phyloP scores from a whole-genome alignment of 2,113 vertebrate genomes.

The Uria aalge region DNA sequence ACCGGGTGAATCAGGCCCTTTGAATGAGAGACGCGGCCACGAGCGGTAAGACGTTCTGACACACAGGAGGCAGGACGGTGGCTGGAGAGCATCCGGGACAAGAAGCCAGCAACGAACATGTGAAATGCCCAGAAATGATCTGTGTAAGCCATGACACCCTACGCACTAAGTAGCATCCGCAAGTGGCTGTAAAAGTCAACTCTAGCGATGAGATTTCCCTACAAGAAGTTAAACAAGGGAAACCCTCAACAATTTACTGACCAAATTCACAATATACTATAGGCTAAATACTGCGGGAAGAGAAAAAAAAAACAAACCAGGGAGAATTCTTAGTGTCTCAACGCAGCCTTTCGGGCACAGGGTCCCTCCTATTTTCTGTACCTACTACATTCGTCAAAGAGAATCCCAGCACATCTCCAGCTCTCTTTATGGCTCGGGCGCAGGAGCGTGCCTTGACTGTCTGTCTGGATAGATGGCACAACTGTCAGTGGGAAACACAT shows the following conservation, averaged over 20 bases:
- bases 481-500: accelerated
- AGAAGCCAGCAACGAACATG: not conserved
- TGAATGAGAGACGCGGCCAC: not conserved
- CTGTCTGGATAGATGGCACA: not conserved
- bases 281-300: not conserved
- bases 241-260: not conserved
- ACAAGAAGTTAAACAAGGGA: not conserved
- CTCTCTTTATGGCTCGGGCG: not conserved
- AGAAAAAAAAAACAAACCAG: not conserved
- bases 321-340: not conserved
- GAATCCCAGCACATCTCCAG: not conserved
- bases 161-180: accelerated
- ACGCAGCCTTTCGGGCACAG: not conserved
- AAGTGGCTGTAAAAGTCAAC: not conserved
- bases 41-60: not conserved
- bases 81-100: not conserved
- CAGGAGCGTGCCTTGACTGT: not conserved
- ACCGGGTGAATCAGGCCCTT: not conserved
- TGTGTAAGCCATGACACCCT: not conserved
- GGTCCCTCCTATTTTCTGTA: not conserved
- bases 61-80: not conserved
- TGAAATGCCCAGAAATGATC: not conserved
- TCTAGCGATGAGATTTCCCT: not conserved
- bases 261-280: not conserved
- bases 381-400: not conserved